Evolutionary conservation across 1,140 invertebrate species (phyloP).

Genomic region (Drosophila rufa): DNA sequence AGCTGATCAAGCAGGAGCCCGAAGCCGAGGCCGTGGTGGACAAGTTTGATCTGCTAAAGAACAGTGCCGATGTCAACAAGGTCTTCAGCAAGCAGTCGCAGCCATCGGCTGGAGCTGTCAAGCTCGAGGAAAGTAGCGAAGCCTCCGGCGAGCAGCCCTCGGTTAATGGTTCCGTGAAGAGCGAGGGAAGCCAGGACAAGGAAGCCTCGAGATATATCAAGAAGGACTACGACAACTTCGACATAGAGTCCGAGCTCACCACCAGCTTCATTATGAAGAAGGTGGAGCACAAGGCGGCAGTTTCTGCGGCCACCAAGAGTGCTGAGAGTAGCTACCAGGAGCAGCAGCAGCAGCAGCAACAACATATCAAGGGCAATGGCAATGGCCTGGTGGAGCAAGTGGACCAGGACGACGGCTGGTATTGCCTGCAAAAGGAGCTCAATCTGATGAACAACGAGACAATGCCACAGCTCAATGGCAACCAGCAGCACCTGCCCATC

Average conservation of each 20-base stretch:
- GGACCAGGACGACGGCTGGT: constrained; percentile 87
- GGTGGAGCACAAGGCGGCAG: constrained; percentile 66
- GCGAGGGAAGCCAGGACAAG: constrained; percentile 36
- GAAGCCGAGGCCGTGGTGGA: constrained; percentile 49
- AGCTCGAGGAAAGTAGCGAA: constrained; percentile 53
- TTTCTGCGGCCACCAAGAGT: constrained; percentile 22
- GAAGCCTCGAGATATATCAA: constrained; percentile 54
- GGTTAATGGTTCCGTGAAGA: constrained; percentile 49
- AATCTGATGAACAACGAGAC: constrained; percentile 72
- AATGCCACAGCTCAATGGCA: constrained; percentile 46
- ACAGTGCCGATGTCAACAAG: constrained; percentile 72
- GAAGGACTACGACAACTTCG: constrained; percentile 82
- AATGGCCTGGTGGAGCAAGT: constrained; percentile 44
- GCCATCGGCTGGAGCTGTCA: constrained; percentile 17
- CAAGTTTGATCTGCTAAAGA: constrained; percentile 75
- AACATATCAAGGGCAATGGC: constrained; percentile 57
- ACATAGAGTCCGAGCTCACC: constrained; percentile 83
- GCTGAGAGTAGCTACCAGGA: constrained; percentile 40
- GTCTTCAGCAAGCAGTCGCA: constrained; percentile 49
- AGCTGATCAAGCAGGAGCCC: constrained; percentile 75
- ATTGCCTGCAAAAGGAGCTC: constrained; percentile 89
- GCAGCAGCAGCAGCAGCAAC: constrained; percentile 31
- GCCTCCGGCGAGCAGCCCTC: constrained; percentile 16
- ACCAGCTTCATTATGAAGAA: constrained; percentile 84
- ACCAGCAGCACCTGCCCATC: constrained; percentile 33